Evolutionary conservation across 2,797 vertebrate genomes (phyloP).

Genomic region (Pelodytes ibericus): DNA sequence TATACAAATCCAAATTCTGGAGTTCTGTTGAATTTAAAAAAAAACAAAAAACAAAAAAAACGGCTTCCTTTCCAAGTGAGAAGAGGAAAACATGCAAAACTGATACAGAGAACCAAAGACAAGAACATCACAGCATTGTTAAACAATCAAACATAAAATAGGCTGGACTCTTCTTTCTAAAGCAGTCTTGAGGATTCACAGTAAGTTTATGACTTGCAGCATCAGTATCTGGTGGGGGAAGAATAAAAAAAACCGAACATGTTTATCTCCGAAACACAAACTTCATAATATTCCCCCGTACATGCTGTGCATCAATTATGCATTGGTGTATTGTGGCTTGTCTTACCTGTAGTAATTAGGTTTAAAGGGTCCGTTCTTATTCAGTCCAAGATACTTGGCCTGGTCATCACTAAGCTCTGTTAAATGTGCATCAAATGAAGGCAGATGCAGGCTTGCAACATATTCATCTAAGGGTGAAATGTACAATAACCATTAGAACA

Average conservation of each 20-base stretch:
- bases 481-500: not conserved
- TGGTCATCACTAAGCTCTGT: constrained; percentile 92
- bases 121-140: not conserved
- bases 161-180: constrained; percentile 66
- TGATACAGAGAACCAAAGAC: constrained; percentile 41
- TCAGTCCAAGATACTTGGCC: constrained; percentile 93
- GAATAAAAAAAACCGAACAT: constrained; percentile 54
- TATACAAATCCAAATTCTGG: constrained; percentile 1
- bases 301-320: no score
- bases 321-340: not conserved
- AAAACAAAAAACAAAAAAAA: not conserved
- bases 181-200: constrained; percentile 66
- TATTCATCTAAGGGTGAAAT: constrained; percentile 83
- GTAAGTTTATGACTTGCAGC: constrained; percentile 63
- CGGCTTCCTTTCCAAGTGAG: not conserved
- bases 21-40: no score
- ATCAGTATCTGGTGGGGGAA: constrained; percentile 69
- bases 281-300: no score
- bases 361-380: constrained; percentile 95
- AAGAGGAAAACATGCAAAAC: constrained; percentile 28
- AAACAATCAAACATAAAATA: constrained; percentile 47
- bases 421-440: constrained; percentile 92
- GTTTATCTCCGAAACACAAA: not conserved
- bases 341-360: constrained; percentile 94
- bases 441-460: constrained; percentile 93